phyloP scores from a whole-genome alignment of 2,888 invertebrate genomes.

The Protonemura montana region DNA sequence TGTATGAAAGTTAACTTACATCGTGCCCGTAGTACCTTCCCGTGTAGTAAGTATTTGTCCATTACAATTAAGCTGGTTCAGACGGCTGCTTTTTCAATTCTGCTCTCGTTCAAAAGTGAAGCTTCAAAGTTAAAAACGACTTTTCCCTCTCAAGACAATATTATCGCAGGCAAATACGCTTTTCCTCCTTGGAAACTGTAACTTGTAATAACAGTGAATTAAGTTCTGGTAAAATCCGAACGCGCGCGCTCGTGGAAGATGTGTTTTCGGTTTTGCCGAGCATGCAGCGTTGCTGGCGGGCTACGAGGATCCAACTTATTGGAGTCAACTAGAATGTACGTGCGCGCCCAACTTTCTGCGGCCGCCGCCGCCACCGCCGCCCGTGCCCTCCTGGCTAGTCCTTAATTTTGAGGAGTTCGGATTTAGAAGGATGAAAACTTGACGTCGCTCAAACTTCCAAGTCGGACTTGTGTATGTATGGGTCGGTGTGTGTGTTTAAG shows the following conservation, averaged over 20 bases:
- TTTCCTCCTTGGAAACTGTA: not conserved
- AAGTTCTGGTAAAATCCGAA: not conserved
- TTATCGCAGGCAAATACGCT: not conserved
- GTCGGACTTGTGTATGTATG: not conserved
- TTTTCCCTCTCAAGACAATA: not conserved
- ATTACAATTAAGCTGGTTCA: not conserved
- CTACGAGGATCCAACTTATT: not conserved
- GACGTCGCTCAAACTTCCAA: not conserved
- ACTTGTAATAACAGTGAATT: constrained; percentile 7
- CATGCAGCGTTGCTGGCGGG: not conserved
- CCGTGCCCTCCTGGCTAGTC: not conserved
- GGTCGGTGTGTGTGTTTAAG: not conserved
- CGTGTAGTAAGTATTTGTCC: not conserved
- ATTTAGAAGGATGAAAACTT: constrained; percentile 3
- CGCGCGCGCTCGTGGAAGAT: not conserved
- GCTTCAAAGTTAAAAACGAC: not conserved
- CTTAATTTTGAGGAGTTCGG: constrained; percentile 12
- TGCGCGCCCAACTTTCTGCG: not conserved
- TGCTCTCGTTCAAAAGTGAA: not conserved
- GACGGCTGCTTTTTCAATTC: not conserved
- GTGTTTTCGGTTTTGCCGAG: not conserved
- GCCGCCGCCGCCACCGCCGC: not conserved
- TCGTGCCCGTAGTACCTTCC: too few relatives aligned
- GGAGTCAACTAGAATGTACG: not conserved
- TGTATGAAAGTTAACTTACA: too few relatives aligned